Base-by-base conservation (phyloP, 2,797 vertebrate species). In the Loris lydekkerianus region DNA sequence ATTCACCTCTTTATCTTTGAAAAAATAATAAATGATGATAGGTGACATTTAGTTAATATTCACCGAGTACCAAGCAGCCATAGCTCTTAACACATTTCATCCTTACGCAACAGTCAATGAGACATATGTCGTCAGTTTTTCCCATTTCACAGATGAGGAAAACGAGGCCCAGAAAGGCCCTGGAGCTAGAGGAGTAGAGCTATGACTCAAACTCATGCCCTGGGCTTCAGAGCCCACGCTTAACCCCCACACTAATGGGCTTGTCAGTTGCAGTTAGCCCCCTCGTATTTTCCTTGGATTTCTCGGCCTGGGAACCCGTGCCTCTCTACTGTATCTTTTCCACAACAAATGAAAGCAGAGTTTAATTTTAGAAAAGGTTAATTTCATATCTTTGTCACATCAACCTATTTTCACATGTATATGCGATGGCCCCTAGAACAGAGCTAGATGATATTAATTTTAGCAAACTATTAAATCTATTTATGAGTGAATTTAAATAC, bases 21-120 rank as follows among this genome's bases (percentile, higher is more conserved):
- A 76, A 91, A 91, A 90, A 65, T 86, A 92, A 60, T 89, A 78
- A 86, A 40, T 88, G 6, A 70, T 93, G 49, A 23, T 76, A 53
- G 14, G 37, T 96, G 70, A 73, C 21, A 83, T 80, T 92, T 84
- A 94, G 21, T 90, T 63, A 86, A 25, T 61, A 70, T 49, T 93
- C 72, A 65, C 86, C 88, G 11, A 67, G 17, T 73, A 58, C n/a
- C 58, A 76, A 75, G 21, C 9, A 69, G 23, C 72, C 72, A 15
- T 4, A 67, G 29, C 27, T 83, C 49, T 60, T 61, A 89, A 86
- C 15, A 60, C 14, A 91, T 85, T 95, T 37, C n/a, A n/a, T 86
- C 81, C 37, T 60, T 29, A 34, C 17, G 60, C 70, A 81, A 13
- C 37, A 76, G 67, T 72, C 70, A 73, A 0, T 78, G 18, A 29